Base-by-base conservation (phyloP, 30 jellyfish, hydroid and myxozoan genomes). In the Aurelia coerulea region DNA sequence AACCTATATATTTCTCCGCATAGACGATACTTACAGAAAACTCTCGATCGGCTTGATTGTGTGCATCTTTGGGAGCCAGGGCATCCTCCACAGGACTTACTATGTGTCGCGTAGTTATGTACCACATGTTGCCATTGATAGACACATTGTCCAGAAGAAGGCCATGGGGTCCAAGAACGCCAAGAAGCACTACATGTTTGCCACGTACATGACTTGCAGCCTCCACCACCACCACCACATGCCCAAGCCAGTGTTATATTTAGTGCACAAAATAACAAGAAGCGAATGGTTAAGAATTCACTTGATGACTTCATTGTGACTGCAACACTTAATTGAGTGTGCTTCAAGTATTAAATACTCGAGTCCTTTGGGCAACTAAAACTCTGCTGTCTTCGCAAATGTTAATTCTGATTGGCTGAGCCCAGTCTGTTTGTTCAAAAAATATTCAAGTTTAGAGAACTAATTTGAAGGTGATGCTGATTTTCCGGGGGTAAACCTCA, bases 61-160 rank as follows among this genome's bases (percentile, higher is more conserved):
- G 88, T 35, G 64, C 97, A 90, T 10, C 60, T 46, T 54, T 69
- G 84, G 54, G 76, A 75, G 1, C 93, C 93, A 8, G 97, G 95
- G 58, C 97, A 90, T 10, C 95, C 94, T 39, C 51, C 51, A 12
- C 83, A 76, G 23, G 82, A 41, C 74, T 63, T 65, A 66, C 78
- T 69, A 58, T 60, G 76, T 13, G 97, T 83, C 32, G 78, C 14
- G 62, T 83, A 83, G 10, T 42, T 50, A 58, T 90, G 89, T 46
- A 1, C 18, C 42, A 72, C 97, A n/a, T 31, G 46, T 17, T 88
- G 33, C 60, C 67, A 73, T 49, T 90, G 97, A 53, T 54, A 83
- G 33, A 76, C 70, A 65, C 97, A 90, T 35, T 76, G 63, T 3
- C 97, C 97, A 6, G 76, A 64, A 6, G 86, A 23, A 3, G 88